Base-by-base conservation (phyloP, 2,888 invertebrate species). In the Baronia brevicornis region DNA sequence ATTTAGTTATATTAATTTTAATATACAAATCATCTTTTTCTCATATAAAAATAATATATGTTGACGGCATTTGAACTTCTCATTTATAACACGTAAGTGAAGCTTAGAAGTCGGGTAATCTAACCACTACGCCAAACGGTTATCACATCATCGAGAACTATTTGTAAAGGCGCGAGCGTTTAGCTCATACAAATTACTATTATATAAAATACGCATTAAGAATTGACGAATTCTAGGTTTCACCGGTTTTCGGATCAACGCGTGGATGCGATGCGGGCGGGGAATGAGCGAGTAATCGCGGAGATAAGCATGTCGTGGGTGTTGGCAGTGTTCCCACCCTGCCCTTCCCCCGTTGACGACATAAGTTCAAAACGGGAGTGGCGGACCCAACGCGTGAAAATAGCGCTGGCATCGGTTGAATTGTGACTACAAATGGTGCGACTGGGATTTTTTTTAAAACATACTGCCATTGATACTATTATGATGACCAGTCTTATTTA, bases 341-440 rank as follows among this genome's bases (percentile, higher is more conserved):
- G 25, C 11, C 27, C 22, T 26, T 23, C 20, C 4, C 14, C 27
- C 27, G 19, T 19, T 31, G 33, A 26, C 15, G 8, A 21, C 24
- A 28, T 38, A 18, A 26, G 17, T 32, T 8, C 23, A 27, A 21
- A 36, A 36, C 30, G 28, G 18, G 38, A 28, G 34, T 35, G 23
- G 51, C 49, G 48, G 50, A 48, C 51, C 47, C 33, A 33, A 32
- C 35, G 39, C 33, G 38, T 56, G 51, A 54, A 58, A 54, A 51
- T 56, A 54, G 48, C 44, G 41, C 43, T 41, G 31, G 39, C 39
- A 39, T 44, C 44, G 45, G 45, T 52, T 56, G 52, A 63, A 65
- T 54, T 60, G 57, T 56, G 48, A 54, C 51, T 45, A 60, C 55
- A 60, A 64, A 66, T 55, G 48, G 48, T 35, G 44, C 39, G 43